Evolutionary conservation across 2,888 invertebrate species (phyloP), one percentile per base, ranked within the genome.

Genomic region (Heliconius charithonia): DNA sequence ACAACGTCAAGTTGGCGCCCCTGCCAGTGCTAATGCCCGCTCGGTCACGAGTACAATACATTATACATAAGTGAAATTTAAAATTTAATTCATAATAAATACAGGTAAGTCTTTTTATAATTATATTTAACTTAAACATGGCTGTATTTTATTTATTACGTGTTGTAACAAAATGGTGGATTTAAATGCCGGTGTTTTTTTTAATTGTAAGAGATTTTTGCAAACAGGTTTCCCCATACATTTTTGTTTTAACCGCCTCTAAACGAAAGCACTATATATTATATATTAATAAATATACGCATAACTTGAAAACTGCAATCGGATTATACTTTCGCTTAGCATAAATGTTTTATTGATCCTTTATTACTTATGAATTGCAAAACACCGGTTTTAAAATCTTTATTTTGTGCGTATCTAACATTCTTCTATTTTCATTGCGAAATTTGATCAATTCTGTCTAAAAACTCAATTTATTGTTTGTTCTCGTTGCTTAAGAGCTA

Each of bases 1-100:
- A 83, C 63, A 76, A 77, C 72, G 86, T 85, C 83, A 89, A 83
- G 89, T 93, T 93, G 93, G 91, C 88, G 87, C 85, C 84, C 85
- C 86, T 88, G 92, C 82, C 82, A 89, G 92, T 92, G 92, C 85
- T 92, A 93, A 92, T 93, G 92, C 91, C 91, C 92, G 92, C 89
- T 87, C 84, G 88, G 92, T 94, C 93, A 93, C 93, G 93, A 93
- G 92, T 92, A 91, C 85, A 87, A 85, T 84, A 83, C 84, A 85
- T 84, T 88, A 88, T 87, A 86, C 84, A 83, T 82, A 83, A 85
- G 87, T 87, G 87, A 85, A 10, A 85, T 84, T 83, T 83, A 85
- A 83, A 85, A 84, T 84, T 84, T 86, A 85, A 85, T 85, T 86
- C 83, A 84, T 86, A 83, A 83, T 76, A 79, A 82, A 79, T 81